These are phyloP conservation scores for Tachina lurida DNA, from an alignment of 2,888 invertebrate species.

Conservation along the genomic window DNA sequence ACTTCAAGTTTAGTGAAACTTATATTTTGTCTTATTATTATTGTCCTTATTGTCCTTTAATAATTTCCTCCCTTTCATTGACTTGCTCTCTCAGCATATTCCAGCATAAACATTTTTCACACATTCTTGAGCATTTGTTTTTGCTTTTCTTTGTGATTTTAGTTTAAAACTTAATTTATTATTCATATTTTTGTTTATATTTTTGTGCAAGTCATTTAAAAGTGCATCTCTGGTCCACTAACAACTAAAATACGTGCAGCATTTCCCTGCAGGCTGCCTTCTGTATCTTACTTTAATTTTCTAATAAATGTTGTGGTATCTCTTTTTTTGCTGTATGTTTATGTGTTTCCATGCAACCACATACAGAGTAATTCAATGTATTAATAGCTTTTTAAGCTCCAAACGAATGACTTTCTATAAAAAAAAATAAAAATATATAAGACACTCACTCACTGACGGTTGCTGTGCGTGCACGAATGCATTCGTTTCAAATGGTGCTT, in stretches of 20 bases:
- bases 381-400: slow-evolving; percentile 57
- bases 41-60: too few relatives aligned
- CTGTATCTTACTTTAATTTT: background rate
- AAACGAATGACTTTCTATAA: slow-evolving; percentile 35
- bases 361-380: slow-evolving; percentile 30
- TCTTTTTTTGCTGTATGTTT: background rate
- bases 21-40: too few relatives aligned
- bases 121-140: background rate
- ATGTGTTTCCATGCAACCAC: background rate
- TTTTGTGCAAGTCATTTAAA: slow-evolving; percentile 48
- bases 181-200: background rate
- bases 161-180: slow-evolving; percentile 27
- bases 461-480: slow-evolving; percentile 3
- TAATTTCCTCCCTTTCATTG: too few relatives aligned
- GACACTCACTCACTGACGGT: too few relatives aligned
- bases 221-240: slow-evolving; percentile 15
- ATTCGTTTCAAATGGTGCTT: background rate
- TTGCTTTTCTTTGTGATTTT: background rate
- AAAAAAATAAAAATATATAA: background rate
- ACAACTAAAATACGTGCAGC: slow-evolving; percentile 28
- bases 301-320: background rate
- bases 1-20: too few relatives aligned
- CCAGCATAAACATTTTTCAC: background rate
- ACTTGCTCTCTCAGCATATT: background rate
- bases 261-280: background rate